phyloP scores from a whole-genome alignment of 2,888 invertebrate genomes.

The Ormyrus rosae region DNA sequence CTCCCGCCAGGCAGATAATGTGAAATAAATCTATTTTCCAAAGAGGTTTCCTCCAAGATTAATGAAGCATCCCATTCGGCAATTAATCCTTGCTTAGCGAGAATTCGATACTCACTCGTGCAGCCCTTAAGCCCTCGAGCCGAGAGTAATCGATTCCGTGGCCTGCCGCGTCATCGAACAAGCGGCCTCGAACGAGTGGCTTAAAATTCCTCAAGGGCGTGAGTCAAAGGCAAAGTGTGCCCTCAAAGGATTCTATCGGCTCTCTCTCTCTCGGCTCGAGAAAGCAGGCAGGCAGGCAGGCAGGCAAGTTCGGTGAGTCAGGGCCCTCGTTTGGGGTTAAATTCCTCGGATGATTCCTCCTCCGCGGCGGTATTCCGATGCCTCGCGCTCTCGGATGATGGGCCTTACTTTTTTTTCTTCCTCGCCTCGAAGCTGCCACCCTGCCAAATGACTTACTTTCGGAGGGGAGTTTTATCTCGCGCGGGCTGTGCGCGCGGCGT shows the following conservation, averaged over 20 bases:
- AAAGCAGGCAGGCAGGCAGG: not conserved
- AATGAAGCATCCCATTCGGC: no score
- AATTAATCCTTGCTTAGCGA: no score
- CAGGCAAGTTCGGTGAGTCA: conserved; percentile 26
- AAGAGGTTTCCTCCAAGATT: no score
- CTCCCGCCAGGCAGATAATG: no score
- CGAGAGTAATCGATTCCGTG: no score
- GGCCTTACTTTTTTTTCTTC: not conserved
- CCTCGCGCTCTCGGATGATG: not conserved
- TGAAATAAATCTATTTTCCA: no score
- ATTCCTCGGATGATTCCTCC: conserved; percentile 21
- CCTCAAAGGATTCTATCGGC: not conserved
- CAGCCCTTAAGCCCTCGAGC: no score
- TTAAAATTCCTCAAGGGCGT: conserved; percentile 34
- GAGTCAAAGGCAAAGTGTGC: conserved; percentile 23
- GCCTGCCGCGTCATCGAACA: no score
- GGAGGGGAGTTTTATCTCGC: no score
- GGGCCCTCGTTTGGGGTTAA: conserved; percentile 9
- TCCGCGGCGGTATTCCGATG: conserved; percentile 6
- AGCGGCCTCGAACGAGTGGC: not conserved
- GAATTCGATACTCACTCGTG: no score
- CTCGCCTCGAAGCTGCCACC: not conserved
- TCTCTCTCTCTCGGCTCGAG: not conserved
- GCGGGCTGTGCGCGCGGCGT: no score
- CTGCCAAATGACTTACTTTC: no score